phyloP scores from a whole-genome alignment of 2,797 vertebrate genomes.

The Sciurus vulgaris region DNA sequence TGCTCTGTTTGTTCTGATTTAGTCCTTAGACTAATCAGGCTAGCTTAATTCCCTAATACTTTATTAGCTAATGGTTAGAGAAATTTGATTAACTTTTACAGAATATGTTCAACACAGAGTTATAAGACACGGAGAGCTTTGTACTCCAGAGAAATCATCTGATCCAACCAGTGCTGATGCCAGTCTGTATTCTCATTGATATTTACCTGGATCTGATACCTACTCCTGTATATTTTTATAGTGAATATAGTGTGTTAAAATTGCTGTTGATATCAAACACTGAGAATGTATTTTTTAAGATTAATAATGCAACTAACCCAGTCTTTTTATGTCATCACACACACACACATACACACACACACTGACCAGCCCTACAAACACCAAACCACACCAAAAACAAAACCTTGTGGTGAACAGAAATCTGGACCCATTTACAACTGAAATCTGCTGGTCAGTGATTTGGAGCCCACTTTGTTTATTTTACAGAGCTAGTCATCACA shows the following conservation, averaged over 20 bases:
- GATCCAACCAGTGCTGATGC: neutral
- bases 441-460: slow-evolving; percentile 41
- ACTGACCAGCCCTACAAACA: too few relatives aligned
- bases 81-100: slow-evolving; percentile 59
- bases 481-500: neutral
- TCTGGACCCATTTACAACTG: slow-evolving; percentile 15
- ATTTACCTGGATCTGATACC: neutral
- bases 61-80: neutral
- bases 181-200: neutral
- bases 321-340: slow-evolving; percentile 38
- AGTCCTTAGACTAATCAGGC: slow-evolving; percentile 20
- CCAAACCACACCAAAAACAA: neutral
- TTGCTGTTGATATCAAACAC: neutral
- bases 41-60: slow-evolving; percentile 22
- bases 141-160: neutral
- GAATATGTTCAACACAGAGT: neutral
- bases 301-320: neutral
- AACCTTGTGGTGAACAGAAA: slow-evolving; percentile 60
- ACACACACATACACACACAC: too few relatives aligned
- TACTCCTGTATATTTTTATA: slow-evolving; percentile 47
- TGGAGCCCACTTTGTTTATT: neutral
- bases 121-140: neutral
- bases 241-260: slow-evolving; percentile 1
- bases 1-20: neutral
- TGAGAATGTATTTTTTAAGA: slow-evolving; percentile 52